phyloP scores from a whole-genome alignment of 1,140 invertebrate genomes.

The Antheraea pernyi region DNA sequence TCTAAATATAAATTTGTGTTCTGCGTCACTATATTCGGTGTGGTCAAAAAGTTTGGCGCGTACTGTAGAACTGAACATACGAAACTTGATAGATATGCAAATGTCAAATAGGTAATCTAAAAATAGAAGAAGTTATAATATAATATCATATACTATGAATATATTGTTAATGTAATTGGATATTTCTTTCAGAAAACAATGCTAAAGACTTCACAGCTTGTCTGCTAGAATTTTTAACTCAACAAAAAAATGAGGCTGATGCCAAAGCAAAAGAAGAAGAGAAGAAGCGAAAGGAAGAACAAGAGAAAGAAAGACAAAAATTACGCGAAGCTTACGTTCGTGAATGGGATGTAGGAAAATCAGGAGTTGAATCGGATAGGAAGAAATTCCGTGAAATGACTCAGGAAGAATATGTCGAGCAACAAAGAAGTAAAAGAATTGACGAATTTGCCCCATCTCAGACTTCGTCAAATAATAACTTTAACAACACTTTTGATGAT shows the following conservation, averaged over 20 bases:
- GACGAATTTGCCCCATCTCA: constrained; percentile 83
- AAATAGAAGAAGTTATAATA: too few species aligned
- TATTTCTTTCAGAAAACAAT: constrained; percentile 59
- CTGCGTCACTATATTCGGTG: too few species aligned
- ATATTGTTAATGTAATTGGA: not conserved
- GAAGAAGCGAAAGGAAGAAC: constrained; percentile 60
- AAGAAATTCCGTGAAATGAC: constrained; percentile 83
- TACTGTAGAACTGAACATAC: too few species aligned
- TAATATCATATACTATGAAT: too few species aligned
- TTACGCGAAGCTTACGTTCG: constrained; percentile 80
- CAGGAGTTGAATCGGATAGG: constrained; percentile 62
- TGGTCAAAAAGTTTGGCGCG: too few species aligned
- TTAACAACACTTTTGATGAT: constrained; percentile 49
- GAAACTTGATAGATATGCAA: too few species aligned
- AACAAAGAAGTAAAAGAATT: constrained; percentile 83
- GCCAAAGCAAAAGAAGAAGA: constrained; percentile 72
- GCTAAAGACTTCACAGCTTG: constrained; percentile 62
- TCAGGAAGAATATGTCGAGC: constrained; percentile 90
- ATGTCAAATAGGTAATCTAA: too few species aligned
- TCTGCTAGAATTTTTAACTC: constrained; percentile 73
- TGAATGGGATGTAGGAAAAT: constrained; percentile 86
- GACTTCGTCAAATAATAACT: constrained; percentile 43
- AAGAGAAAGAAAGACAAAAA: constrained; percentile 72
- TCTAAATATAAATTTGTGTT: too few species aligned
- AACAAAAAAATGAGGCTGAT: constrained; percentile 72